Conservation (phyloP, 2,888 invertebrate genomes). For the Congeria kusceri region DNA sequence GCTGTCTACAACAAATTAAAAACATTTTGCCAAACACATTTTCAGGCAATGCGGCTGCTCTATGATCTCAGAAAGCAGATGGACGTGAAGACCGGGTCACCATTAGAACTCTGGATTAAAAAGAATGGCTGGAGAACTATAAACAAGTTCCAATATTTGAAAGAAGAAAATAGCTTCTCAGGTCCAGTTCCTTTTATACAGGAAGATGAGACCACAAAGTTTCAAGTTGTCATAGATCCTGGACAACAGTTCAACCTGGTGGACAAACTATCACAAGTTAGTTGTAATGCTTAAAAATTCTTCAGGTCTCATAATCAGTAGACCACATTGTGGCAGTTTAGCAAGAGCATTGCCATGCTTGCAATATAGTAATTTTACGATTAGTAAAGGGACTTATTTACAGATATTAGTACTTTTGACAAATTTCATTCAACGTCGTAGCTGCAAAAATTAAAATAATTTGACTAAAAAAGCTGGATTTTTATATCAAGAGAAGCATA, state of each 20-base stretch:
- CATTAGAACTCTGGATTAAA: constrained; percentile 95
- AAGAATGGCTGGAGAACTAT: constrained; percentile 93
- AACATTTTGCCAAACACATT: neutral
- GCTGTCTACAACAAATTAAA: too few relatives aligned
- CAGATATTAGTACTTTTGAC: too few relatives aligned
- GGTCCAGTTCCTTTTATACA: constrained; percentile 94
- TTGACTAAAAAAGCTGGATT: too few relatives aligned
- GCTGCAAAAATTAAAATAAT: too few relatives aligned
- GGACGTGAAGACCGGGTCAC: constrained; percentile 93
- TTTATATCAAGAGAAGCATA: too few relatives aligned
- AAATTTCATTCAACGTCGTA: too few relatives aligned
- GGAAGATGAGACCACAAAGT: constrained; percentile 93
- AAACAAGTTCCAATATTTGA: constrained; percentile 90
- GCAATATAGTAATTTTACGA: too few relatives aligned
- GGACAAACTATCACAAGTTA: constrained; percentile 97
- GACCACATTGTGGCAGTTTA: neutral
- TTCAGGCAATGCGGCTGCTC: constrained; percentile 95
- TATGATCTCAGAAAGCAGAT: constrained; percentile 91
- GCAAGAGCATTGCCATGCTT: too few relatives aligned
- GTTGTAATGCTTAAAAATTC: neutral
- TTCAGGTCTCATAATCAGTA: neutral
- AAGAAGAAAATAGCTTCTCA: constrained; percentile 86
- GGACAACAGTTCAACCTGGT: constrained; percentile 94
- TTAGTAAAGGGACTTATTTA: too few relatives aligned
- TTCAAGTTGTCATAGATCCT: constrained; percentile 97